Evolutionary conservation across 2,797 vertebrate species (phyloP), one percentile per base, ranked within the genome.

Genomic region (Psittacula echo): DNA sequence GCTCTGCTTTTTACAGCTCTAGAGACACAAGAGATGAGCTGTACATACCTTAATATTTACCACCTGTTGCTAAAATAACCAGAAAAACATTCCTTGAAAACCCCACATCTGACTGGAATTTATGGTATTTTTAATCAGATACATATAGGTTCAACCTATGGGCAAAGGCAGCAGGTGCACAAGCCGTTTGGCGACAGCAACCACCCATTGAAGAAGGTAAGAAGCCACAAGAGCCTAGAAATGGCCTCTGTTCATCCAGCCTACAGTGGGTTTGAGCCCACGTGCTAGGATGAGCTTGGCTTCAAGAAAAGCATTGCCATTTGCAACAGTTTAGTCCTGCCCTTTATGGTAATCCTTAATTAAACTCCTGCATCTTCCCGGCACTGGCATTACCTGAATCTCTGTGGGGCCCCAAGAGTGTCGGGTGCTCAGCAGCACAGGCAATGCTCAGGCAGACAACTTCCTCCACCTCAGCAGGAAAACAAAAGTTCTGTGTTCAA

Each of bases 101-200:
- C 30, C n/a, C 76, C 90, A 75, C 51, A 68, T 75, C 70, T 58
- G 79, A 65, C 73, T 73, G 91, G 96, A 94, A 94, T 96, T 62
- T 26, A 56, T 72, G 83, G 76, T 50, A 85, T 91, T 95, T 96
- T 87, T 90, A 65, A 95, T 91, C 89, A 94, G 29, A 32, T 29
- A 15, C 0, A 34, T 61, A 45, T 6, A 14, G 45, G 20, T 78
- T 87, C 11, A 4, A 72, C 60, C 90, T 34, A 27, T 3, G 44
- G 67, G 71, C 88, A 83, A 30, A 20, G 8, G 73, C 87, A 66
- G 75, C 0, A 9, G 42, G 16, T 2, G 39, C 44, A 56, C 17
- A 9, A 75, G 58, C 37, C 58, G 30, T 7, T 44, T 17, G 68
- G 47, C 19, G 39, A 18, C 3, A 1, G 60, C 19, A 22, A 3